phyloP scores from a whole-genome alignment of 1,140 invertebrate genomes.

The Callitettix versicolor region DNA sequence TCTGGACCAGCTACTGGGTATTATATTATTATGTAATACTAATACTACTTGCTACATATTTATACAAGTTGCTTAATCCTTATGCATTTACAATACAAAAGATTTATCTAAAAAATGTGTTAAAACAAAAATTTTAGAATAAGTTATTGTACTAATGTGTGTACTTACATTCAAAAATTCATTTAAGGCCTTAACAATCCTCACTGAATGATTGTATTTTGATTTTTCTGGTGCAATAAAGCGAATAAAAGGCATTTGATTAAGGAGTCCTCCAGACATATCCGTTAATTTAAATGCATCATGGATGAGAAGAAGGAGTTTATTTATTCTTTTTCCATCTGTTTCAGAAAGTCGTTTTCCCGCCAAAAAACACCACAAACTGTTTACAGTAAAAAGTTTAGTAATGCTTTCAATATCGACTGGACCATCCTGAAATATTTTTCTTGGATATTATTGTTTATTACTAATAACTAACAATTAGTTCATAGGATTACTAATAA shows the following conservation, averaged over 20 bases:
- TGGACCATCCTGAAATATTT: constrained; percentile 16
- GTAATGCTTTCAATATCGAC: constrained; percentile 31
- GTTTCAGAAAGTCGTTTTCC: constrained; percentile 39
- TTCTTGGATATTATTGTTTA: no score
- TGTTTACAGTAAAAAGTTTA: constrained; percentile 52
- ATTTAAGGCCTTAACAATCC: constrained; percentile 28
- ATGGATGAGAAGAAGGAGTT: constrained; percentile 42
- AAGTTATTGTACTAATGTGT: no score
- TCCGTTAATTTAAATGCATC: constrained; percentile 47
- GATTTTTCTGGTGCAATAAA: constrained; percentile 44
- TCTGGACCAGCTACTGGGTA: no score
- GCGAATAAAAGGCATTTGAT: constrained; percentile 50
- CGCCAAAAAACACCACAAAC: constrained; percentile 58
- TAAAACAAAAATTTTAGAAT: no score
- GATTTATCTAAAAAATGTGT: no score
- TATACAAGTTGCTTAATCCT: no score
- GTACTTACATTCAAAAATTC: constrained; percentile 28
- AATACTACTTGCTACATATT: no score
- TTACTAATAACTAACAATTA: no score
- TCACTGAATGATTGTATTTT: constrained; percentile 44
- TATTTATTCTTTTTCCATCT: constrained; percentile 36
- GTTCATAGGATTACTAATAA: no score
- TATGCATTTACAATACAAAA: no score
- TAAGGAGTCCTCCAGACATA: constrained; percentile 53
- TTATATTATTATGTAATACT: no score